phyloP scores from a whole-genome alignment of 1,140 invertebrate genomes.

The Bombus sylvicola region DNA sequence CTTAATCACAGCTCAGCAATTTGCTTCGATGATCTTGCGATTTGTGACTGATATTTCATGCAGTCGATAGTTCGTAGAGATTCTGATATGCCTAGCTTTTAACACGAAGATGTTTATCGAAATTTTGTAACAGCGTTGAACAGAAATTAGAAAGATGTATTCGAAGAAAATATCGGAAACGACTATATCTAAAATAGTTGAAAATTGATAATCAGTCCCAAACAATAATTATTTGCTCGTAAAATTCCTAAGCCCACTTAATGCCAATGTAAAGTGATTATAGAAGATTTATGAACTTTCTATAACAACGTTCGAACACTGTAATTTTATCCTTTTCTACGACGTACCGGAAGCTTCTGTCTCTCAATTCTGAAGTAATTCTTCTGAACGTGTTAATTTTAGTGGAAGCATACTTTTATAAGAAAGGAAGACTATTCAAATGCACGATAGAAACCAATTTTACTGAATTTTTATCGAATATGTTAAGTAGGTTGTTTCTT shows the following conservation, averaged over 20 bases:
- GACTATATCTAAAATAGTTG: not conserved
- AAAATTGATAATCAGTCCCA: not conserved
- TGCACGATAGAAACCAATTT: not conserved
- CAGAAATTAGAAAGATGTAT: not conserved
- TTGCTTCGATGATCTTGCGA: slow-evolving; percentile 37
- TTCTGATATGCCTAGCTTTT: not conserved
- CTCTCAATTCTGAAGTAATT: not conserved
- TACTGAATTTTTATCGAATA: not conserved
- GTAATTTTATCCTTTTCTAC: slow-evolving; percentile 3
- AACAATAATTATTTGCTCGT: not conserved
- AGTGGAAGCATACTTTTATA: not conserved
- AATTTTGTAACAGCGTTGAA: not conserved
- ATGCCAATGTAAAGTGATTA: not conserved
- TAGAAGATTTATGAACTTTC: not conserved
- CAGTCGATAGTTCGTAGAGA: slow-evolving; percentile 22
- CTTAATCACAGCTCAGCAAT: slow-evolving; percentile 39
- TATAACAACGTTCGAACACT: slow-evolving; percentile 5
- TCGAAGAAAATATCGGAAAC: not conserved
- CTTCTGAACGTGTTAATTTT: not conserved
- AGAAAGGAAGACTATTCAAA: not conserved
- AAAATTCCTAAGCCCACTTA: not conserved
- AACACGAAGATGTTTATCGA: slow-evolving; percentile 19
- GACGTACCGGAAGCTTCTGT: not conserved
- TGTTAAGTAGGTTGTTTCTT: not conserved
- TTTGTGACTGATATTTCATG: slow-evolving; percentile 38